A percentile compares a stretch with the other conserved stretches of the same genome.
Evolutionary conservation across 2,888 invertebrate species (phyloP).

Genomic region (Lepidochitona cinerea): DNA sequence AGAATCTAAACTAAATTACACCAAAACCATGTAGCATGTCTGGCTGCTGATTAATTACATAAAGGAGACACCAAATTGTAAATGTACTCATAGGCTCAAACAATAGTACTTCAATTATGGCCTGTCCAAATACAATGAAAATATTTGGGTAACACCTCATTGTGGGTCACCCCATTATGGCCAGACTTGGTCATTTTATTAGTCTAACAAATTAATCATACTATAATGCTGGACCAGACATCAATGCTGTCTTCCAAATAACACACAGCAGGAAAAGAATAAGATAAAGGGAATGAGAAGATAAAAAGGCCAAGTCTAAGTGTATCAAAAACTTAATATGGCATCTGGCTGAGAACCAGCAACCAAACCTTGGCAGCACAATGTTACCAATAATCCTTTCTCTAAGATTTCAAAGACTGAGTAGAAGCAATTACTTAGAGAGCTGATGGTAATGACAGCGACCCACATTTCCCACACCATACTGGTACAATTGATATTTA

Average conservation of each 20-base stretch:
- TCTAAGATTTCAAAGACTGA: too few species aligned
- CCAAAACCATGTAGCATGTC: background rate
- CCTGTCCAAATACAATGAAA: background rate
- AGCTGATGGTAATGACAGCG: too few species aligned
- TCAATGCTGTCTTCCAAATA: background rate
- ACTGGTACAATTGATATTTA: too few species aligned
- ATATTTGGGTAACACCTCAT: background rate
- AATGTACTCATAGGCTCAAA: background rate
- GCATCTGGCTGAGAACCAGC: background rate
- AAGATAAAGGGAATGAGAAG: background rate
- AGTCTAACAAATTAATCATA: background rate
- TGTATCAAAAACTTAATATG: background rate
- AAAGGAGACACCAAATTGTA: background rate
- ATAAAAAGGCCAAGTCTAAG: background rate
- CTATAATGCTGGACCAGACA: background rate
- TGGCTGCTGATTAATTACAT: background rate
- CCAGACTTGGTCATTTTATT: background rate
- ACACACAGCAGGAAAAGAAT: background rate
- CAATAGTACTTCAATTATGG: background rate
- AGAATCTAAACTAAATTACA: background rate
- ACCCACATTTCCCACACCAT: too few species aligned
- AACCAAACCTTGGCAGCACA: background rate
- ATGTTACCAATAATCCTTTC: too few species aligned
- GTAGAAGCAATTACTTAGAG: too few species aligned
- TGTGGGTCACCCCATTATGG: background rate